Conservation (phyloP, 2,888 invertebrate genomes). For the Agapetus fuscipes region DNA sequence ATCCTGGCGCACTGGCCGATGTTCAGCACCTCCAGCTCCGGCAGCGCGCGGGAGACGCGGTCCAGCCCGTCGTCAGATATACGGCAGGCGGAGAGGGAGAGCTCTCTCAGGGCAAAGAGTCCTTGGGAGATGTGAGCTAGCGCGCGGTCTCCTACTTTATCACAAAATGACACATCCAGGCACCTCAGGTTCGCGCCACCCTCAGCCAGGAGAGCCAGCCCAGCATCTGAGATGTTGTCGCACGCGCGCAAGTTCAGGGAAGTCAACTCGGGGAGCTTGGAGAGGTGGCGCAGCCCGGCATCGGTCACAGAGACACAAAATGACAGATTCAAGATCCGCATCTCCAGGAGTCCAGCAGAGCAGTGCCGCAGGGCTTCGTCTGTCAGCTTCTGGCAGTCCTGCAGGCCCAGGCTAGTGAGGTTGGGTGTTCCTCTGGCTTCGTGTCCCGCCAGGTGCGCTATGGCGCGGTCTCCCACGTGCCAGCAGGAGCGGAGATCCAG, state of each 20-base stretch:
- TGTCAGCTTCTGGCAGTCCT: slow-evolving; percentile 90
- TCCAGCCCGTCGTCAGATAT: slow-evolving; percentile 87
- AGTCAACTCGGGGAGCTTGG: slow-evolving; percentile 72
- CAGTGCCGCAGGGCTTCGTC: slow-evolving; percentile 85
- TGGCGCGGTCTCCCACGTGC: slow-evolving; percentile 85
- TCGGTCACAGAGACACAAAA: slow-evolving; percentile 95
- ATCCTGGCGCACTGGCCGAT: slow-evolving; percentile 89
- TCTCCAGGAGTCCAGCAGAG: slow-evolving; percentile 66
- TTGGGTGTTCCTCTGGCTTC: slow-evolving; percentile 61
- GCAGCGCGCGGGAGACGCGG: slow-evolving; percentile 71
- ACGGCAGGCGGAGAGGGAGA: slow-evolving; percentile 84
- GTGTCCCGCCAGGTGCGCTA: slow-evolving; percentile 75
- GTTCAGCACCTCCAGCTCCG: slow-evolving; percentile 81
- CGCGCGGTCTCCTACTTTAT: slow-evolving; percentile 88
- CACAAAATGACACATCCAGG: slow-evolving; percentile 91
- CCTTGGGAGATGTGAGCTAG: slow-evolving; percentile 85
- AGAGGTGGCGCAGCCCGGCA: slow-evolving; percentile 78
- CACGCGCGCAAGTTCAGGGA: slow-evolving; percentile 86
- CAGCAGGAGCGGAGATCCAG: slow-evolving; percentile 88
- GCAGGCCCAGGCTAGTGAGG: slow-evolving; percentile 77
- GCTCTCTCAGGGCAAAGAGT: slow-evolving; percentile 68
- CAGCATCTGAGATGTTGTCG: slow-evolving; percentile 88
- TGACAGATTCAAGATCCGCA: slow-evolving; percentile 83
- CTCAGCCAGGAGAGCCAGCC: slow-evolving; percentile 85
- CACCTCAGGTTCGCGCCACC: slow-evolving; percentile 74